Evolutionary conservation across 2,797 vertebrate genomes (phyloP).

Genomic region (Darevskia nairensis): DNA sequence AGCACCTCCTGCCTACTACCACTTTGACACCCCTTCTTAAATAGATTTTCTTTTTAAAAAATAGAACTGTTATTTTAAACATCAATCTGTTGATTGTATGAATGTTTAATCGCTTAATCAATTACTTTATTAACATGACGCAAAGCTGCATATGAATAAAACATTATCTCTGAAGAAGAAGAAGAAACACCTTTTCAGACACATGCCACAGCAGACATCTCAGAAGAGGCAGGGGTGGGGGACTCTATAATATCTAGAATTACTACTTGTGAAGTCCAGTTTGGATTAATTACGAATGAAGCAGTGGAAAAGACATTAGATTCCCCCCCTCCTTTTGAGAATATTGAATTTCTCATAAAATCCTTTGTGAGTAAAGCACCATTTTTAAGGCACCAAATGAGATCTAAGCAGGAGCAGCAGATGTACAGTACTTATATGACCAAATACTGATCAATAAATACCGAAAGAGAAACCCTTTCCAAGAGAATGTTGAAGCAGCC

Average conservation of each 20-base stretch:
- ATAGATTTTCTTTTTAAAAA: not conserved
- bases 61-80: not conserved
- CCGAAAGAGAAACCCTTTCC: constrained; percentile 38
- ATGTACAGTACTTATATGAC: not conserved
- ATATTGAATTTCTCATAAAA: constrained; percentile 33
- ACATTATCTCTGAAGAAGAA: not conserved
- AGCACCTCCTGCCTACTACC: not conserved
- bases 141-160: not conserved
- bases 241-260: constrained; percentile 19
- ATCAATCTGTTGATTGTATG: not conserved
- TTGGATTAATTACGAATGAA: not conserved
- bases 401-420: not conserved
- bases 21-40: not conserved
- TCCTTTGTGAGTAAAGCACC: not conserved
- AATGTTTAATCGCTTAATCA: not conserved
- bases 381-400: constrained; percentile 4
- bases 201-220: not conserved
- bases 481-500: constrained; percentile 36
- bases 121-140: not conserved
- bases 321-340: not conserved
- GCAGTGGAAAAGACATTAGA: not conserved
- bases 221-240: not conserved
- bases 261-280: constrained; percentile 7
- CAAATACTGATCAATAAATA: constrained; percentile 37
- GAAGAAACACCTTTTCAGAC: not conserved